Conservation (phyloP, 2,797 vertebrate species). For the Phataginus tetradactyla region DNA sequence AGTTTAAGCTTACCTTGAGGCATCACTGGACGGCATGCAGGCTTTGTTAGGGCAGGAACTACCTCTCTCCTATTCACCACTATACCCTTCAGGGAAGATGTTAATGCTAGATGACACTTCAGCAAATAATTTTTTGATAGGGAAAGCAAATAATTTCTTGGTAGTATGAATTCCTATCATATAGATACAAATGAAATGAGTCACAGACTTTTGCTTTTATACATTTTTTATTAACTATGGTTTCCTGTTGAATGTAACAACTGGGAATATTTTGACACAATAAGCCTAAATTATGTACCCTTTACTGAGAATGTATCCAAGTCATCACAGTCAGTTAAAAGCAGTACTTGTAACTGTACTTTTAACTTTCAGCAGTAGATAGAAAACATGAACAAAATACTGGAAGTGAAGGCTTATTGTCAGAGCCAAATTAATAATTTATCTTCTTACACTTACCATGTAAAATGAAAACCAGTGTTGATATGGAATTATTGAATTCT, state of each 20-base stretch:
- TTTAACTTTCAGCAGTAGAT: neutral
- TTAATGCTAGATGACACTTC: neutral
- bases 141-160: neutral
- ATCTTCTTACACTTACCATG: neutral
- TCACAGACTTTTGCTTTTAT: neutral
- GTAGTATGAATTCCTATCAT: neutral
- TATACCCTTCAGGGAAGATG: neutral
- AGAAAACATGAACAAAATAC: neutral
- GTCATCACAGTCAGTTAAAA: neutral
- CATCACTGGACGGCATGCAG: neutral
- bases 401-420: neutral
- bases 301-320: constrained; percentile 25
- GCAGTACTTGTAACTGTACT: neutral
- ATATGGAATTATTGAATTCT: neutral
- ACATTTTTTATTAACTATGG: neutral
- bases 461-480: neutral
- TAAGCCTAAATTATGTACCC: neutral
- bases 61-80: neutral
- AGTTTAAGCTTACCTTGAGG: neutral
- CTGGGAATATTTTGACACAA: constrained; percentile 2
- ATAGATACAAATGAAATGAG: neutral
- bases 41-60: neutral
- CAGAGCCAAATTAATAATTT: neutral
- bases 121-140: neutral
- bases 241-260: neutral